Percentiles rank a stretch among this genome's conserved stretches.
Evolutionary conservation across 2,113 vertebrate species (phyloP).

Genomic region (Columbina picui): DNA sequence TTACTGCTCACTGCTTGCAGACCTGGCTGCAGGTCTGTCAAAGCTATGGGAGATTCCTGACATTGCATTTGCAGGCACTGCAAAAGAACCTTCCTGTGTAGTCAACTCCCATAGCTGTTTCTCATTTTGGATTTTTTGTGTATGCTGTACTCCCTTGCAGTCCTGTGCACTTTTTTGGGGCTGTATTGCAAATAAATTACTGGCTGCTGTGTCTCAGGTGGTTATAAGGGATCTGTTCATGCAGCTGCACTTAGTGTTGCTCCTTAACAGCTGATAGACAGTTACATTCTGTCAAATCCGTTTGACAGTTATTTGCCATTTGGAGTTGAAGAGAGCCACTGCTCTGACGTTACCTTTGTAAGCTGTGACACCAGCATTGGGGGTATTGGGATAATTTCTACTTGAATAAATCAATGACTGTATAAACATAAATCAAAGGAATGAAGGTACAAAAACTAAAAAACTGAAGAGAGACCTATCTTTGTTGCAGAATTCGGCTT

Average conservation of each 20-base stretch:
- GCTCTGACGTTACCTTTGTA: background rate
- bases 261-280: background rate
- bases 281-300: background rate
- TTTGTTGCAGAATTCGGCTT: conserved; percentile 88
- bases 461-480: background rate
- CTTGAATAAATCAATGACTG: background rate
- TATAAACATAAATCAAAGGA: background rate
- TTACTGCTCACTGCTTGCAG: background rate
- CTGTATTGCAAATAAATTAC: background rate
- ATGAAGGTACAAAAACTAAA: background rate
- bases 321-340: background rate
- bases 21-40: background rate
- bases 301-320: background rate
- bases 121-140: background rate
- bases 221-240: background rate
- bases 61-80: background rate
- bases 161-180: background rate
- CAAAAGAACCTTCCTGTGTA: background rate
- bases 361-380: background rate
- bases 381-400: background rate
- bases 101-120: background rate
- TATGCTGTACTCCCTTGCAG: background rate
- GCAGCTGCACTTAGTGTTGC: background rate
- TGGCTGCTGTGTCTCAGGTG: background rate
- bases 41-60: background rate